phyloP scores from a whole-genome alignment of 1,140 invertebrate species.

The Asobara japonica region DNA sequence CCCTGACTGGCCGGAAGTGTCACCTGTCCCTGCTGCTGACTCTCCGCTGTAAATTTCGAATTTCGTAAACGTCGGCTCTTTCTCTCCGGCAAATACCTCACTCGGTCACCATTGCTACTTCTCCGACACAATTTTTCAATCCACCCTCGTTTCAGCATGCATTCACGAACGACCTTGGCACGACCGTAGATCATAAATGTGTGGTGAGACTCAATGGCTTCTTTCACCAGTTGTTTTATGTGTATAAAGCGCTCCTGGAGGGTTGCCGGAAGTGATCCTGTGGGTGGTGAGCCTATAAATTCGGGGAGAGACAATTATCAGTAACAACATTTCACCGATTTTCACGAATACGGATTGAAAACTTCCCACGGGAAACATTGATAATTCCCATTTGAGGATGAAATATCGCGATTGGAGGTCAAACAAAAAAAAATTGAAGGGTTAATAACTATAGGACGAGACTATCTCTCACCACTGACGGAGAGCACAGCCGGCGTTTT shows the following conservation, averaged over 20 bases:
- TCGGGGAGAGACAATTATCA: too few species aligned
- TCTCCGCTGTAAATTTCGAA: constrained; percentile 34
- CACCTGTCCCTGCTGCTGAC: constrained; percentile 1
- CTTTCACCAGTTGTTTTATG: constrained; percentile 56
- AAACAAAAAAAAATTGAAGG: too few species aligned
- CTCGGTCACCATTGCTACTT: constrained; percentile 37
- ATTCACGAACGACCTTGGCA: constrained; percentile 57
- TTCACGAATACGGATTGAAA: too few species aligned
- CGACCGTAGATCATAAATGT: constrained; percentile 64
- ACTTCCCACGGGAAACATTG: too few species aligned
- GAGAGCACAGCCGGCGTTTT: not conserved
- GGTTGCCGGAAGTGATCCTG: constrained; percentile 37
- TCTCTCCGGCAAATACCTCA: constrained; percentile 14
- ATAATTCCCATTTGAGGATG: too few species aligned
- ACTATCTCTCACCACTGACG: not conserved
- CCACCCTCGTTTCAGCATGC: constrained; percentile 60
- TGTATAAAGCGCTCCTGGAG: constrained; percentile 53
- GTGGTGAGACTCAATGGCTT: constrained; percentile 52
- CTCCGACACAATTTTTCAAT: constrained; percentile 60
- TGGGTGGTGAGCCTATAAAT: constrained; percentile 15
- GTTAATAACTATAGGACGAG: too few species aligned
- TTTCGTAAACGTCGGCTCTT: constrained; percentile 16
- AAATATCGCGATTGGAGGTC: too few species aligned
- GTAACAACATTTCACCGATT: too few species aligned
- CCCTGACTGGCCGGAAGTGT: not conserved